Base-by-base conservation (phyloP, 2,113 vertebrate genomes). In the Emydocephalus ijimae region DNA sequence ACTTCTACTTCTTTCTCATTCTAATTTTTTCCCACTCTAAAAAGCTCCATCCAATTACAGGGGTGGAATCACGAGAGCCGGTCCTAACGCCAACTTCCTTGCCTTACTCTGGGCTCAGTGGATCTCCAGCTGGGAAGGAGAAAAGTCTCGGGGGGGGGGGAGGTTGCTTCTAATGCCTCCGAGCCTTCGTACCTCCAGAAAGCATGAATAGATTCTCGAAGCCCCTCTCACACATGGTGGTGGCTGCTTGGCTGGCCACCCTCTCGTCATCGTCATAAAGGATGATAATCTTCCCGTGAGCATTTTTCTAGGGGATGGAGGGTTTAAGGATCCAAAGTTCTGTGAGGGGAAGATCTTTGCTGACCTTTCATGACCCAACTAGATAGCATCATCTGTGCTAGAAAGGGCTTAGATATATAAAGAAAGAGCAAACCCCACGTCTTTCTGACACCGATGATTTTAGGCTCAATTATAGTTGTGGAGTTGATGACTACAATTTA, bases 181-280 rank as follows among this genome's bases (percentile, higher is more conserved):
- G 3, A 7, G 23, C 1, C 39, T 10, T 0, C 97, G 96, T 87
- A 99, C 99, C 99, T 98, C 99, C 99, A 0, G 99, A 99, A 5
- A 99, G 97, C 98, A 99, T 98, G 93, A 99, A 99, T 23, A 99
- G 95, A 92, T 99, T 99, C 92, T 99, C 99, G 3, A 99, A 99
- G 7, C 99, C 99, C 74, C 99, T 97, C 94, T 99, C 98, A 0
- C 98, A 99, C 98, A 99, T 99, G 94, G 96, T 98, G 26, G 98
- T 99, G 24, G 99, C 99, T 0, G 99, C 98, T 95, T 98, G 98
- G 94, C 98, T 98, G 11, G 99, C 99, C n/a, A 98, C 92, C 52
- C 98, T 95, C 97, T 99, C 99, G 0, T 99, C 99, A 0, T 99
- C 98, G 2, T 99, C 99, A 0, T 99, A 99, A 1, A 99, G 89